Percentiles rank a stretch among this genome's conserved stretches.
phyloP scores from a whole-genome alignment of 2,113 vertebrate species.

The Ploceus nigricollis region DNA sequence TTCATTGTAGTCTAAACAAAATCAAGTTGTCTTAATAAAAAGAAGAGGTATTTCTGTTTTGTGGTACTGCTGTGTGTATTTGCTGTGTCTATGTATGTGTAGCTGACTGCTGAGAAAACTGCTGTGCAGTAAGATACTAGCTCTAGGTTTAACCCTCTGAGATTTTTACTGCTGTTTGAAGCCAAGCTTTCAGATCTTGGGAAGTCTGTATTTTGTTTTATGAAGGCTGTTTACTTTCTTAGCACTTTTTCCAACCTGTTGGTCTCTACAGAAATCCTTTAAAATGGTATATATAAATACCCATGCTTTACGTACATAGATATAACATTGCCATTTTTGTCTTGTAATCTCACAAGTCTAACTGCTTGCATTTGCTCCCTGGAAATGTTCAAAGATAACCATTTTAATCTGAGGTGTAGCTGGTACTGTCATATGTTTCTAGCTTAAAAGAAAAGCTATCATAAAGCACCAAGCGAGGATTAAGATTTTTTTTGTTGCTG shows the following conservation, averaged over 20 bases:
- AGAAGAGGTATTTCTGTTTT: not conserved
- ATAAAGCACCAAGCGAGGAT: not conserved
- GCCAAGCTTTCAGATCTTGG: not conserved
- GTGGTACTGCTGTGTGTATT: not conserved
- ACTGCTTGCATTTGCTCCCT: not conserved
- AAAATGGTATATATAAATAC: not conserved
- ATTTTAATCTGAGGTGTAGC: not conserved
- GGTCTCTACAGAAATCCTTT: not conserved
- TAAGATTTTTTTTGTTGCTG: not conserved
- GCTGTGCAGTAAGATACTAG: not conserved
- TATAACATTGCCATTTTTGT: not conserved
- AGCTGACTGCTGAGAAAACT: not conserved
- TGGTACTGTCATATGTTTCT: not conserved
- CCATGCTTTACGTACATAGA: not conserved
- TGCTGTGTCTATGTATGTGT: not conserved
- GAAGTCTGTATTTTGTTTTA: not conserved
- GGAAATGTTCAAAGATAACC: not conserved
- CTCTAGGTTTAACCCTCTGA: not conserved
- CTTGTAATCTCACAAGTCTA: not conserved
- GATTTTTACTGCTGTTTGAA: slow-evolving; percentile 22
- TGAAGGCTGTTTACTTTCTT: slow-evolving; percentile 12
- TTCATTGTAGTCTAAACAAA: not conserved
- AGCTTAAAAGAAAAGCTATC: not conserved
- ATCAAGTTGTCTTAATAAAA: not conserved
- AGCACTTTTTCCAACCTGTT: not conserved